Evolutionary conservation across 2,888 invertebrate genomes (phyloP), one percentile per base, ranked within the genome.

Genomic region (Pristionchus maxplancki): DNA sequence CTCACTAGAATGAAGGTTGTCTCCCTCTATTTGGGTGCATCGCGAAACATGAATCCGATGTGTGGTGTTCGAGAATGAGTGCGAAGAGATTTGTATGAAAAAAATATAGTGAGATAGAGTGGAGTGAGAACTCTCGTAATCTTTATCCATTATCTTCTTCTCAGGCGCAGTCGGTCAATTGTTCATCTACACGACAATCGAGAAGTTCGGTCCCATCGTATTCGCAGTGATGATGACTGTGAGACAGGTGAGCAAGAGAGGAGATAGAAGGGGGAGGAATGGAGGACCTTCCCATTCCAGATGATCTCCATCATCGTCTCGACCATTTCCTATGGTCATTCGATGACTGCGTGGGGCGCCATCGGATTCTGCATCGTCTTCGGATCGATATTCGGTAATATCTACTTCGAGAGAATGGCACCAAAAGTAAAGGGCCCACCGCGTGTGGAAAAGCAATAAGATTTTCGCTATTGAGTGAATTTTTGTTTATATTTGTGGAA

Each of bases 181-280:
- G 94, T 97, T 99, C 95, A 98, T 99, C 95, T 99, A 97, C 96
- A 97, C 97, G 95, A 99, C 99, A 71, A 98, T 99, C 93, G 96
- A 97, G 58, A 96, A 96, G 92, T 99, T 99, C 96, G 99, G 99
- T 17, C 97, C 99, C 87, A 97, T 99, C 90, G 97, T 98, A 48
- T 99, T 99, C 96, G 97, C 98, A 81, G 98, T 99, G 93, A 98
- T 99, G 93, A 99, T 99, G 97, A 99, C 99, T 6, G 96, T 98
- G 89, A 96, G 99, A 92, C 98, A 92, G 91, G 92, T 92, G 17
- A 37, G 71, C n/a, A 40, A 13, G 48, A 17, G 9, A 5, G 24
- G 44, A 40, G 78, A 20, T 40, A 13, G 17, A 44, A 44, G 24
- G 11, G n/a, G 44, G 28, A 6, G 28, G 9, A 28, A 28, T 13